phyloP scores from a whole-genome alignment of 2,888 invertebrate genomes.

The Leptopterna dolabrata region DNA sequence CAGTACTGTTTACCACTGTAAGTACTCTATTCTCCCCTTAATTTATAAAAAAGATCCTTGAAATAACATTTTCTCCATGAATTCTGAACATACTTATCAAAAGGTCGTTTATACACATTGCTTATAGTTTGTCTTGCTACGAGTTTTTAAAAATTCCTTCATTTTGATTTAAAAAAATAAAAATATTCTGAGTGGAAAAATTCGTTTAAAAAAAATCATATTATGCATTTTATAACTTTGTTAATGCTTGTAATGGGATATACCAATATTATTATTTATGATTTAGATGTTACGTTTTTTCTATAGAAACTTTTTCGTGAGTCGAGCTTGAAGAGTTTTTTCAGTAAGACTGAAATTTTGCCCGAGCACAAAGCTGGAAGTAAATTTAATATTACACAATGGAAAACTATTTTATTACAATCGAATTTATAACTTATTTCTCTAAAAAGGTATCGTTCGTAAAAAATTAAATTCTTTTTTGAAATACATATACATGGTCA shows the following conservation, averaged over 20 bases:
- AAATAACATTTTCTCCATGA: too few relatives aligned
- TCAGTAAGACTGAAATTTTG: constrained; percentile 49
- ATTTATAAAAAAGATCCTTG: neutral
- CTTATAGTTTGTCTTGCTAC: neutral
- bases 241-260: constrained; percentile 15
- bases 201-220: neutral
- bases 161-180: neutral
- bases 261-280: constrained; percentile 16
- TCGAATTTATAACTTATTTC: neutral
- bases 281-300: neutral
- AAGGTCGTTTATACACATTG: too few relatives aligned
- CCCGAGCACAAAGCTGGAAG: constrained; percentile 46
- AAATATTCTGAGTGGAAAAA: neutral
- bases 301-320: neutral
- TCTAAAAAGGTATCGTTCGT: neutral
- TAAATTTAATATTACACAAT: neutral
- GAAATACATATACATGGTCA: neutral
- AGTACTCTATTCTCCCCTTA: neutral
- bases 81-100: too few relatives aligned
- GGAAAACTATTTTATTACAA: constrained; percentile 12
- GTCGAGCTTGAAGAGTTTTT: constrained; percentile 33
- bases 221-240: constrained; percentile 32
- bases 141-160: neutral
- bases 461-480: neutral
- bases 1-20: neutral